A percentile compares a stretch with the other conserved stretches of the same genome.
These are phyloP conservation scores for Fragum sueziense DNA, from an alignment of 2,888 invertebrate species.

Conservation along the genomic window DNA sequence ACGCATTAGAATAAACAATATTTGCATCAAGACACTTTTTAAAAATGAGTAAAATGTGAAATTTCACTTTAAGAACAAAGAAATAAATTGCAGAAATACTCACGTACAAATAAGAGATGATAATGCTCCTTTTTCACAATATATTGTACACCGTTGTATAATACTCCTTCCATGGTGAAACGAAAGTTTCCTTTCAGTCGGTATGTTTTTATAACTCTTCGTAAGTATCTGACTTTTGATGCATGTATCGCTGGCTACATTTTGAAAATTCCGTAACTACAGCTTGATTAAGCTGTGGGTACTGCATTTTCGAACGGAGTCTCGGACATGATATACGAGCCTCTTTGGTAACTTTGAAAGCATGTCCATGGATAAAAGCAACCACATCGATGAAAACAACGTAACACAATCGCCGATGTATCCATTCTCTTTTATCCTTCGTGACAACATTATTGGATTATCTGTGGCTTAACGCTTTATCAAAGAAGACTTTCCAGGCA, in stretches of 20 bases:
- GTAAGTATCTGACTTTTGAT: background rate
- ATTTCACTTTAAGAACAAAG: too few relatives aligned
- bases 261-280: background rate
- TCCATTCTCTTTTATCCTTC: background rate
- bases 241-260: background rate
- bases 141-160: slow-evolving; percentile 15
- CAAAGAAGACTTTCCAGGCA: too few relatives aligned
- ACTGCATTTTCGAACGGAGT: background rate
- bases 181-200: background rate
- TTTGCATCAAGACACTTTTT: too few relatives aligned
- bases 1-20: too few relatives aligned
- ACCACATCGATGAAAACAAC: background rate
- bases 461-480: too few relatives aligned
- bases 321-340: background rate
- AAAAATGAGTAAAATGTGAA: too few relatives aligned
- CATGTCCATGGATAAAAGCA: background rate
- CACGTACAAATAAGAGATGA: background rate
- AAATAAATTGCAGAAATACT: background rate
- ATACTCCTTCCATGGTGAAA: background rate
- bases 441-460: background rate
- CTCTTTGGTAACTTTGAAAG: background rate
- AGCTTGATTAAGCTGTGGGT: background rate
- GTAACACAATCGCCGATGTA: too few relatives aligned
- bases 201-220: too few relatives aligned
- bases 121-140: slow-evolving; percentile 19